Base-by-base conservation (phyloP, 2,797 vertebrate genomes). In the Acridotheres tristis region DNA sequence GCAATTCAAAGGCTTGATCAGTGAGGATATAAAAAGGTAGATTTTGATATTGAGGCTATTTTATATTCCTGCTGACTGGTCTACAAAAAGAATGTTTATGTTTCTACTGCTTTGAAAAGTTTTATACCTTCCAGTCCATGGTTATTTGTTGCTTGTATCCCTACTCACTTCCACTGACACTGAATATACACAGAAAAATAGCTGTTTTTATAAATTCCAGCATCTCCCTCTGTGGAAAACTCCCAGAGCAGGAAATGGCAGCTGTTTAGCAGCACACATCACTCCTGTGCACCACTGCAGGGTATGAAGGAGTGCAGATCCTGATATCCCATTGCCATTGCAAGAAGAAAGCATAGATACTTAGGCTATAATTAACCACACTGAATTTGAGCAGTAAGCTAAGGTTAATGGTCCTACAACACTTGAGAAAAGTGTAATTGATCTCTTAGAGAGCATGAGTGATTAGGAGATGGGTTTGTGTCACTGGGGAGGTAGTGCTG, bases 351-450 rank as follows among this genome's bases (percentile, higher is more conserved):
- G 48, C 8, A 4, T 34, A 79, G 80, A 87, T 82, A 53, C 55
- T 62, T 29, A 57, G 59, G 75, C 67, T 93, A 71, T 89, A 90
- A 94, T 93, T 94, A 94, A 84, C 67, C 71, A 51, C 58, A 19
- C 2, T 75, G 88, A 94, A 95, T 86, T 75, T 72, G 88, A 94
- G 77, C 84, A 1, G 95, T 93, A 96, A 96, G 74, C 95, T 95
- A 90, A 94, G 80, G 77, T 96, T 94, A 96, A 96, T 95, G 89
- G 84, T 72, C 88, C 90, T 81, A 90, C 86, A 94, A 78, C 95
- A 94, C 84, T 87, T 89, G 77, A 95, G 92, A 25, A 89, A 91
- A 93, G 77, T 58, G 89, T 95, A 95, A 95, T n/a, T 84, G 90
- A 95, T 95, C 90, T 74, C 73, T 62, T 36, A 61, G 65, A 94